Percentiles rank a stretch among this genome's conserved stretches.
Conservation (phyloP, 2,113 vertebrate species). For the Apistogramma diplotaenia region DNA sequence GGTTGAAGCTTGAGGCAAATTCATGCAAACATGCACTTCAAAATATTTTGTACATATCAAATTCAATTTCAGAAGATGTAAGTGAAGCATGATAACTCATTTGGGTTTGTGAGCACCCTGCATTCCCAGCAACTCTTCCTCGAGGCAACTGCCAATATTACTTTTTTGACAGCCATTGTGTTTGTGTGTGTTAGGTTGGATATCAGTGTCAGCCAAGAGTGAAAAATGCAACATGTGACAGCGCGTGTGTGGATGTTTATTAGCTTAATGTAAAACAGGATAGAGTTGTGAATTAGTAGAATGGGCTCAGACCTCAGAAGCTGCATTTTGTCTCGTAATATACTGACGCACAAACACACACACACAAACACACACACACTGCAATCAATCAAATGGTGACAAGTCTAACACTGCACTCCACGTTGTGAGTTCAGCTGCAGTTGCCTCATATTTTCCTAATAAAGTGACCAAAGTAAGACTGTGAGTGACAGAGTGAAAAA, state of each 20-base stretch:
- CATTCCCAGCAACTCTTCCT: background rate
- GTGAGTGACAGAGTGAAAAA: background rate
- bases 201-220: background rate
- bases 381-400: constrained; percentile 50
- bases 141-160: constrained; percentile 15
- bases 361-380: background rate
- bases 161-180: background rate
- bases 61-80: constrained; percentile 47
- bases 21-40: constrained; percentile 15
- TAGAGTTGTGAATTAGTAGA: background rate
- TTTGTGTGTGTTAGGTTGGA: constrained; percentile 9
- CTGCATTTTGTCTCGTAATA: background rate
- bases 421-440: constrained; percentile 32
- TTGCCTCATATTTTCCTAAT: constrained; percentile 49
- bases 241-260: background rate
- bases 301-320: background rate
- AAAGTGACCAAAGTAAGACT: constrained; percentile 16
- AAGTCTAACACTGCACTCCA: constrained; percentile 15
- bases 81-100: constrained; percentile 41
- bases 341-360: background rate
- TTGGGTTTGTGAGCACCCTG: constrained; percentile 13
- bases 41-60: constrained; percentile 36
- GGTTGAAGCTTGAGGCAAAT: background rate
- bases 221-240: background rate
- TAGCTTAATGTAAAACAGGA: background rate